Conservation (phyloP, 1,140 invertebrate species). For the Cherax quadricarinatus region DNA sequence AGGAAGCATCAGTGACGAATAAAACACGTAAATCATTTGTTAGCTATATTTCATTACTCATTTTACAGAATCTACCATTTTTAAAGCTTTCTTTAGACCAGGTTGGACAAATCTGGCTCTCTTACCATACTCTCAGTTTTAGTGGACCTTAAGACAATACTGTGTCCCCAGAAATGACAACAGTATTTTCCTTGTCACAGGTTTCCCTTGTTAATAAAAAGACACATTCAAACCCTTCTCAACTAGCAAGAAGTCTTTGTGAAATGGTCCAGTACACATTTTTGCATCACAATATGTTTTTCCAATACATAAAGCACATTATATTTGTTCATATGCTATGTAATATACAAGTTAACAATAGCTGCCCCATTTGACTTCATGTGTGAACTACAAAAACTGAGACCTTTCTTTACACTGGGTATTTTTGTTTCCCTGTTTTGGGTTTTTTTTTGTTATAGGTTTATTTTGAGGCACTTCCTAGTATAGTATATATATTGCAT, state of each 20-base stretch:
- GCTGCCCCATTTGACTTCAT: neutral
- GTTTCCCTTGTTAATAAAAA: neutral
- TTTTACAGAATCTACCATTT: conserved; percentile 66
- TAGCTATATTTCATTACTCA: conserved; percentile 68
- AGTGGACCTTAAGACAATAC: conserved; percentile 15
- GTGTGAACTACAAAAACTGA: neutral
- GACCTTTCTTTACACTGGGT: too few species aligned
- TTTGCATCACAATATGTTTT: neutral
- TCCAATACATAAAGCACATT: neutral
- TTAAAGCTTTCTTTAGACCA: conserved; percentile 60
- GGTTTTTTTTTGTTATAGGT: neutral
- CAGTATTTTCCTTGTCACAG: neutral
- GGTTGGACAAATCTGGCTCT: conserved; percentile 48
- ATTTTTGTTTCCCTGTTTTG: neutral
- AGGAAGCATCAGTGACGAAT: neutral
- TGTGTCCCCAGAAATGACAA: neutral
- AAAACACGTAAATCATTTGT: conserved; percentile 42
- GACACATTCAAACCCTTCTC: neutral
- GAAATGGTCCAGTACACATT: conserved; percentile 20
- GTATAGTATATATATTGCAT: conserved; percentile 26
- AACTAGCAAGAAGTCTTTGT: neutral
- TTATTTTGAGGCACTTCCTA: conserved; percentile 58
- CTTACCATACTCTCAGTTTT: conserved; percentile 33
- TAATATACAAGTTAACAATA: neutral
- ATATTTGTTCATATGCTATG: neutral